These are phyloP conservation scores for Drosophila limbata DNA, from an alignment of 2,888 invertebrate genomes.

Conservation along the genomic window DNA sequence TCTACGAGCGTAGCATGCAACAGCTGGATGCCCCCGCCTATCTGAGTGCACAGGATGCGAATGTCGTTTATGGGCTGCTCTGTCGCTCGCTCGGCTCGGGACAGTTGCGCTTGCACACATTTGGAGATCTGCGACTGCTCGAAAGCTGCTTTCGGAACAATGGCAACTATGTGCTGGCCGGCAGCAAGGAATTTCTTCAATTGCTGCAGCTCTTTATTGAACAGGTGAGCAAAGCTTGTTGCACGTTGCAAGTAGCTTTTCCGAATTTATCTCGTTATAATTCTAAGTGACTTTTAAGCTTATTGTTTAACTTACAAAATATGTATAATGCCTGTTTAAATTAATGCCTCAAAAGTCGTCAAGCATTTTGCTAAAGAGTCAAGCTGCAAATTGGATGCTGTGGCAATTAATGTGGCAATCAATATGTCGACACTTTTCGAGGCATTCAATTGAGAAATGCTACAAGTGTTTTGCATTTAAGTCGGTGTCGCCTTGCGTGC, in stretches of 20 bases:
- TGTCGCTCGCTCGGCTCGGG: slow-evolving; percentile 81
- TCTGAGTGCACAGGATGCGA: slow-evolving; percentile 78
- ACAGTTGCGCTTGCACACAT: slow-evolving; percentile 76
- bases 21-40: slow-evolving; percentile 59
- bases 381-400: not conserved
- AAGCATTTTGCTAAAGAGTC: slow-evolving; percentile 17
- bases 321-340: not conserved
- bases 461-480: slow-evolving; percentile 25
- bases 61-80: slow-evolving; percentile 80
- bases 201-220: slow-evolving; percentile 83
- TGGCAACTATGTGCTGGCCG: slow-evolving; percentile 83
- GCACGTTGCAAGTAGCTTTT: not conserved
- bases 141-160: slow-evolving; percentile 83
- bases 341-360: not conserved
- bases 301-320: not conserved
- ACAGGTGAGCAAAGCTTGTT: slow-evolving; percentile 75
- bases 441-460: slow-evolving; percentile 3
- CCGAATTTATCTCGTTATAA: too few species aligned
- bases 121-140: slow-evolving; percentile 77
- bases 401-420: slow-evolving; percentile 8
- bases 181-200: slow-evolving; percentile 83
- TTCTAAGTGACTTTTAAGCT: not conserved
- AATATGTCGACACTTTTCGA: slow-evolving; percentile 16
- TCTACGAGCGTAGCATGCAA: slow-evolving; percentile 82
- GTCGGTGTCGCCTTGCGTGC: slow-evolving; percentile 11